Evolutionary conservation across 2,113 vertebrate genomes (phyloP), one percentile per base, ranked within the genome.

Genomic region (Atrichornis clamosus): DNA sequence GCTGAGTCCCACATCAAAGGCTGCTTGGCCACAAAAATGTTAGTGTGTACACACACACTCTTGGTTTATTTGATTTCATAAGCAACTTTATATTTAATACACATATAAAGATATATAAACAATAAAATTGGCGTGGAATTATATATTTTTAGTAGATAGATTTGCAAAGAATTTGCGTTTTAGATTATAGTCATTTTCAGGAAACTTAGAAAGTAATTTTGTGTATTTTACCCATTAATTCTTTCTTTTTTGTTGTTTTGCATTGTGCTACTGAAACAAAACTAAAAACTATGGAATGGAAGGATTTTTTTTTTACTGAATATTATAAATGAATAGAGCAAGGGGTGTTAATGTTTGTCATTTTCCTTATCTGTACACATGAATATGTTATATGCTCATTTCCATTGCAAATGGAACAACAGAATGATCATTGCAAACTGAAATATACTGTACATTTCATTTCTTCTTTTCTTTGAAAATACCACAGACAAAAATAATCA

Each of bases 331-430:
- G 94, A 94, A 94, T 87, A 87, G 96, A 96, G 94, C 77, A 93
- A 94, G 82, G 60, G 63, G 91, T 96, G 95, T 93, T 96, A 95
- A 96, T 94, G 95, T 96, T 96, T 95, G 95, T 93, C 60, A 79
- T 96, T 96, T 96, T 80, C 95, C 89, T 95, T 97, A 95, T 94
- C 94, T 94, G 96, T 96, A 97, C 94, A 95, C 95, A 96, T 96
- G 95, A 96, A 96, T 93, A 93, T 89, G 94, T 95, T 96, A 94
- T 83, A 96, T 91, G 69, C 78, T 96, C 72, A 97, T 96, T 96
- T 97, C 95, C 95, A 95, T 91, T 95, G 95, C 87, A 87, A 87
- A 95, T 95, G 47, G 64, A 81, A 91, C 75, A 86, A 92, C 82
- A 73, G 67, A 95, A 95, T 30, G 92, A 96, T 97, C 95, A 75